Base-by-base conservation (phyloP, 2,888 invertebrate species). In the Caenorhabditis uteleia region DNA sequence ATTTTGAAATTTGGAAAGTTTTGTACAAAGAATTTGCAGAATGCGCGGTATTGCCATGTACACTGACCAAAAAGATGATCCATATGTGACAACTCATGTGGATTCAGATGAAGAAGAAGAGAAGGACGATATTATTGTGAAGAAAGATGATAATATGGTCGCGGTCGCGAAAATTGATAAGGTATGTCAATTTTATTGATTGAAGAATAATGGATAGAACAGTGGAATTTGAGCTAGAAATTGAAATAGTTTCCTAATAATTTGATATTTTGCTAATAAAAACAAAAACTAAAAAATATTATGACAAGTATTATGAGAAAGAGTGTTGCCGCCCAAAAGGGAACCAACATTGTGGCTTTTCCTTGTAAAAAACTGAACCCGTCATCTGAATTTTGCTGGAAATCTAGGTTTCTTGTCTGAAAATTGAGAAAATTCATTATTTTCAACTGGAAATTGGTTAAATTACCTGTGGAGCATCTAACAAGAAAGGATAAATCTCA, bases 81-180 rank as follows among this genome's bases (percentile, higher is more conserved):
- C 80, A 21, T 78, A 77, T 48, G 68, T 80, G n/a, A 78, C 76
- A 21, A 61, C 67, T 23, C 76, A 78, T 21, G 68, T 59, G 1
- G 77, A 74, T 49, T 68, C 69, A 27, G 77, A 77, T 38, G 79
- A 77, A 36, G 80, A 80, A 29, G 73, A 73, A 38, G 79, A 80
- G 45, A 68, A 90, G 77, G 93, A 93, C 77, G 93, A 97, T 84
- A 91, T 92, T 83, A 87, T 90, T 40, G 91, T 97, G 43, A 91
- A 91, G 84, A 88, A 90, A 0, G 88, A 88, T 61, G 97, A 97
- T 84, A 97, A 95, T 85, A 87, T 97, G 21, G 87, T 97, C 21
- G 85, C 93, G 14, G 89, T 91, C 0, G 94, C 91, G 14, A 91
- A 91, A 80, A 87, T 90, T 44, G 85, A 95, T 71, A 94, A 95